Base-by-base conservation (phyloP, 2,113 vertebrate genomes). In the Montifringilla adamsi region DNA sequence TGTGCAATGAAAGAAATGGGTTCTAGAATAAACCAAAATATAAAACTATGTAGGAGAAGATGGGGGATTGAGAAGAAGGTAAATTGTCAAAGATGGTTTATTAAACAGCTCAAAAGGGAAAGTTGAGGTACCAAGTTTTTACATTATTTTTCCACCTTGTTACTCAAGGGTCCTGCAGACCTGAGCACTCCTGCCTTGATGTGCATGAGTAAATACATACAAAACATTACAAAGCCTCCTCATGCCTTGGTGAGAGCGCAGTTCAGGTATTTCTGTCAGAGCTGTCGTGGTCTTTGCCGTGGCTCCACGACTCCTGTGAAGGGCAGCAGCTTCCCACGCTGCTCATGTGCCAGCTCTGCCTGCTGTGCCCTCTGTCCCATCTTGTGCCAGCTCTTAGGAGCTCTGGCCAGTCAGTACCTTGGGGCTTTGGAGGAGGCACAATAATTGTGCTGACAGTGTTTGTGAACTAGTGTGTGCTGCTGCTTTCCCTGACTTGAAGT, bases 191-290 rank as follows among this genome's bases (percentile, higher is more conserved):
- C 2, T 55, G 33, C 52, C 33, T 44, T 80, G 52, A 10, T 73
- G 4, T 7, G 52, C 5, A 0, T 2, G 9, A 89, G 63, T 10
- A 60, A 31, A 59, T 8, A 4, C 1, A 5, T 49, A 39, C 18
- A 41, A 17, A 87, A 26, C 7, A 3, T 11, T 22, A 14, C 7
- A 28, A 19, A 73, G 33, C 11, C 1, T 15, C 23, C 31, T 66
- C 6, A 0, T 64, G 44, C 68, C 73, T 33, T 0, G 0, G 17
- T 49, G 33, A 72, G 23, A 76, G 14, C 3, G 9, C 11, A 16
- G 33, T 64, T 70, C 2, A 72, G 5, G 20, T 85, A 3, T 73
- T 82, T 69, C 31, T 76, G 53, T 76, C 41, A 39, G 0, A 55
- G 39, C n/a, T 68, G 7, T 63, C 1, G 2, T 56, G 39, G 33